Base-by-base conservation (phyloP, 2,797 vertebrate genomes). In the Periparus ater region DNA sequence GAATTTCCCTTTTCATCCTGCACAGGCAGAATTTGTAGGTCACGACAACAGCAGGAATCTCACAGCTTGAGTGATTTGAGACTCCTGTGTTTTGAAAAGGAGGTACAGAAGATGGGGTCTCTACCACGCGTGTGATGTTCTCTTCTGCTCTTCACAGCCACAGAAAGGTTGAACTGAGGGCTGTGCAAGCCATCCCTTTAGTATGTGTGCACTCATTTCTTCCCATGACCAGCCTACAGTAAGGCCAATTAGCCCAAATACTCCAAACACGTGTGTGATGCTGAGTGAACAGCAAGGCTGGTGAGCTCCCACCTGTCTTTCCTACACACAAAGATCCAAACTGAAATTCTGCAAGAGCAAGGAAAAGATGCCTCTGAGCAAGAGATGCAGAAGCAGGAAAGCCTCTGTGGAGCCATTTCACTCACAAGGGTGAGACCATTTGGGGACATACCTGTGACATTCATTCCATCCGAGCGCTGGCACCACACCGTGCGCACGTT, bases 401-500 rank as follows among this genome's bases (percentile, higher is more conserved):
- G 48, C 12, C 16, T 32, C 40, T 18, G 76, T 18, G 47, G 42
- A 34, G 44, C 25, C 25, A 48, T 68, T 66, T 13, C 51, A 63
- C 9, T 34, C 55, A 11, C 14, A 61, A 11, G 14, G 0, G 3
- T 17, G 16, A 1, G 23, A 44, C 57, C 55, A 17, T 10, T 3
- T 17, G n/a, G 40, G 87, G 78, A 34, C 74, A 19, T 97, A 99
- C 99, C 99, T 98, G 99, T 99, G 96, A 99, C 99, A 40, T 99
- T 99, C 92, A 99, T 74, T 17, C 99, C 99, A 54, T 99, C 99
- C 3, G 99, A 99, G 89, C 99, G 99, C 82, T 99, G 98, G 95
- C 99, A 99, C 99, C 99, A 99, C 93, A 99, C 99, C 0, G 95
- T 96, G 91, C 99, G 98, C 55, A 98, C 89, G 7, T 99, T 99